Evolutionary conservation across 2,113 vertebrate species (phyloP).

Genomic region (Hippocampus barbouri): DNA sequence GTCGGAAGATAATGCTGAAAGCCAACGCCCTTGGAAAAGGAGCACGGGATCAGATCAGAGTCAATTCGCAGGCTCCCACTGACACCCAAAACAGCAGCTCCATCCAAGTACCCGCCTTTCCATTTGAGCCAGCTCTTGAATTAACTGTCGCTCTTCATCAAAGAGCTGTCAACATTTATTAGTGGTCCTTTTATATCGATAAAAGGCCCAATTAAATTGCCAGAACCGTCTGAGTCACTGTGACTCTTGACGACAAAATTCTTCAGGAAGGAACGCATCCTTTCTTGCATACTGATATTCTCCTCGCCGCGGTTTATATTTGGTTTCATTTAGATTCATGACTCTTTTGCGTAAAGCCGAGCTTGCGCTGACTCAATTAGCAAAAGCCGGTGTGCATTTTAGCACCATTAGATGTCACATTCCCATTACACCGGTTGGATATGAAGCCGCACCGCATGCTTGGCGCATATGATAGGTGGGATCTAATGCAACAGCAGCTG

Average conservation of each 20-base stretch:
- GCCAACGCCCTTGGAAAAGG: not conserved
- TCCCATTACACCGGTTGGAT: not conserved
- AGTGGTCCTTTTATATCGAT: slow-evolving; percentile 64
- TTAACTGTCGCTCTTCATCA: slow-evolving; percentile 73
- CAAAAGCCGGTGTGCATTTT: not conserved
- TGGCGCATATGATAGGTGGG: slow-evolving; percentile 6
- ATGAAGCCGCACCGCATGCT: slow-evolving; percentile 3
- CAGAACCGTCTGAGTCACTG: slow-evolving; percentile 53
- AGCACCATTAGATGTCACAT: too few relatives aligned
- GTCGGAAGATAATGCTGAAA: too few relatives aligned
- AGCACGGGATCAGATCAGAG: slow-evolving; percentile 41
- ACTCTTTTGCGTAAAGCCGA: slow-evolving; percentile 13
- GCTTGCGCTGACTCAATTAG: slow-evolving; percentile 20
- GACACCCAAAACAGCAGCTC: slow-evolving; percentile 21
- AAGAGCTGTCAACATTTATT: slow-evolving; percentile 68
- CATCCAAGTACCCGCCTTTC: slow-evolving; percentile 12
- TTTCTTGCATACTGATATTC: slow-evolving; percentile 52
- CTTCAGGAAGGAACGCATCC: slow-evolving; percentile 28
- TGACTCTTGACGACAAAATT: slow-evolving; percentile 38
- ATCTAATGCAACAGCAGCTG: slow-evolving; percentile 40
- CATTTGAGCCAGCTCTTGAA: slow-evolving; percentile 54
- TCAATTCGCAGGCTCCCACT: slow-evolving; percentile 32
- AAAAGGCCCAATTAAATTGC: slow-evolving; percentile 63
- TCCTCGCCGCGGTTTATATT: slow-evolving; percentile 2
- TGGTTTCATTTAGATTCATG: slow-evolving; percentile 17